Percentiles rank a stretch among this genome's conserved stretches.
Conservation (phyloP, 2,113 vertebrate genomes). For the Caranx melampygus region DNA sequence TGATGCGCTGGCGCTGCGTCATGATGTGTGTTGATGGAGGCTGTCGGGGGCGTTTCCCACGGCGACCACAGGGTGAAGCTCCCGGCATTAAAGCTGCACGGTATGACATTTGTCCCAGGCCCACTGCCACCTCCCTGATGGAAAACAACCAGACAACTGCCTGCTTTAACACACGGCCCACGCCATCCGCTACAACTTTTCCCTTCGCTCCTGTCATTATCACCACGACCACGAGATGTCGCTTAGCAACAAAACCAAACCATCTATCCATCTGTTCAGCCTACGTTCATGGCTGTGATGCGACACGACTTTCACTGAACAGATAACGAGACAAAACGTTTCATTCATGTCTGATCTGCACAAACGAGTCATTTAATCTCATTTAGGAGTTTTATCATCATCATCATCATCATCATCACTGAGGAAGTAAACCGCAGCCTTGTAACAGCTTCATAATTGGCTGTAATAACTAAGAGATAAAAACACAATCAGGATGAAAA, state of each 20-base stretch:
- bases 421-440: conserved; percentile 15
- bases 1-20: background rate
- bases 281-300: too few species aligned
- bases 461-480: conserved; percentile 18
- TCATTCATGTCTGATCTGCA: conserved; percentile 43
- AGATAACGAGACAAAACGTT: background rate
- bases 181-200: too few species aligned
- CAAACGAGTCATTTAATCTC: conserved; percentile 32
- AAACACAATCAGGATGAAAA: background rate
- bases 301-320: background rate
- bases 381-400: background rate
- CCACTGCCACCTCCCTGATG: too few species aligned
- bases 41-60: background rate
- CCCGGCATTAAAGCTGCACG: too few species aligned
- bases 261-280: too few species aligned
- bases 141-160: too few species aligned
- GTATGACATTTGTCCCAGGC: too few species aligned
- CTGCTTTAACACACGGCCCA: too few species aligned
- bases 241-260: too few species aligned
- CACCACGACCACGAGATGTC: too few species aligned
- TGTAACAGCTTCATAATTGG: conserved; percentile 17
- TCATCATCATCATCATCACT: conserved; percentile 15
- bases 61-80: background rate
- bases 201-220: too few species aligned
- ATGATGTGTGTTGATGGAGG: conserved; percentile 14